Evolutionary conservation across 2,113 vertebrate genomes (phyloP).

Genomic region (Sturnus vulgaris): DNA sequence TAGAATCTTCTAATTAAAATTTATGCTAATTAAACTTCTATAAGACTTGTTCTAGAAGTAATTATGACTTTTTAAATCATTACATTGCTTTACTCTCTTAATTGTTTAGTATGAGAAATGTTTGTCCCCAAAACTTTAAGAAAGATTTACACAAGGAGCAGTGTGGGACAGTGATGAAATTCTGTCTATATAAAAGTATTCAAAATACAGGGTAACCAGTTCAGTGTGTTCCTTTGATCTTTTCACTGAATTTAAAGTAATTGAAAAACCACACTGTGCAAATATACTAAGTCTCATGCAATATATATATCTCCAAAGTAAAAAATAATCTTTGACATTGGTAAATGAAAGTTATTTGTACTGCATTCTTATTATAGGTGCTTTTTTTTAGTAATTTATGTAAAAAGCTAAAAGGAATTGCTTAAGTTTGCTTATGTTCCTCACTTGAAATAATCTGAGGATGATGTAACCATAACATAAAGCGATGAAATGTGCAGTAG

Average conservation of each 20-base stretch:
- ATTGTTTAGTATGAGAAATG: not conserved
- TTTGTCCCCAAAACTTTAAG: not conserved
- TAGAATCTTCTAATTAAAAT: not conserved
- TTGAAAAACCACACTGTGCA: not conserved
- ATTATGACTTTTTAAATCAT: not conserved
- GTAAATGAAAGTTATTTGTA: not conserved
- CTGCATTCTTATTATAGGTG: not conserved
- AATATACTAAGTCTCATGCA: not conserved
- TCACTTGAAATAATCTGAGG: not conserved
- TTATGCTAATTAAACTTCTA: not conserved
- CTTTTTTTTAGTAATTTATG: not conserved
- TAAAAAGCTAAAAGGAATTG: not conserved
- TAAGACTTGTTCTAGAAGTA: not conserved
- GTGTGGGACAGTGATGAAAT: not conserved
- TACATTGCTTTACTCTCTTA: not conserved
- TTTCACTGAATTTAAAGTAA: not conserved
- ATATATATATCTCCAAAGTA: not conserved
- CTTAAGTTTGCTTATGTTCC: not conserved
- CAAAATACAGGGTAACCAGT: not conserved
- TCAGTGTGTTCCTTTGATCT: not conserved
- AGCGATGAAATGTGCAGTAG: not conserved
- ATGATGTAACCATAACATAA: not conserved
- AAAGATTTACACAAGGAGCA: not conserved
- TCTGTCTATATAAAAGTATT: not conserved
- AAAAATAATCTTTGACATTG: not conserved